Percentiles rank a stretch among this genome's conserved stretches.
Evolutionary conservation across 1,140 invertebrate species (phyloP).

Genomic region (Orchesella cincta): DNA sequence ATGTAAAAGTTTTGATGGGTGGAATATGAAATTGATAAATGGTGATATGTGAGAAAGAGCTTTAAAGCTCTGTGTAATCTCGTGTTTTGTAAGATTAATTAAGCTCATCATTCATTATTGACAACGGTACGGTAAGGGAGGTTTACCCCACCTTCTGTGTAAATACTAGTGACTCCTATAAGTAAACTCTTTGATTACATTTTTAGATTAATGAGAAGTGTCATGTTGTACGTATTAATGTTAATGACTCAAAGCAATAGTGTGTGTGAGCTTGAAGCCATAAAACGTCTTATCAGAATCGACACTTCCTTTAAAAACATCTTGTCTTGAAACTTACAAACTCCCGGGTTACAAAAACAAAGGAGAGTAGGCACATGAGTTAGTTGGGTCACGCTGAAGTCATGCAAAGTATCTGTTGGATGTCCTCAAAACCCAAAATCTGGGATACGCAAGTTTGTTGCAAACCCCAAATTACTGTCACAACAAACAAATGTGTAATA

Average conservation of each 20-base stretch:
- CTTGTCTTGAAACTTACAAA: too few relatives aligned
- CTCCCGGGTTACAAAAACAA: too few relatives aligned
- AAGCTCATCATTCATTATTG: background rate
- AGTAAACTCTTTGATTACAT: too few relatives aligned
- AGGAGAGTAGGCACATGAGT: too few relatives aligned
- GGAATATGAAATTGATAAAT: background rate
- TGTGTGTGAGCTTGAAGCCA: too few relatives aligned
- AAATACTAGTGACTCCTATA: too few relatives aligned
- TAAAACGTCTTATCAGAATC: too few relatives aligned
- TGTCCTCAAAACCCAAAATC: background rate
- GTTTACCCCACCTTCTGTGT: background rate
- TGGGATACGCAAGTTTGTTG: background rate
- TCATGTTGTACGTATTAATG: too few relatives aligned
- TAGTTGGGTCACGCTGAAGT: background rate
- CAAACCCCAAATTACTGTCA: background rate
- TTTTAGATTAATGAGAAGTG: too few relatives aligned
- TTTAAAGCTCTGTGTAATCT: background rate
- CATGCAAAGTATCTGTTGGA: background rate
- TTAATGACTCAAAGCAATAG: too few relatives aligned
- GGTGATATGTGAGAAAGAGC: background rate
- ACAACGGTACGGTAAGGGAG: background rate
- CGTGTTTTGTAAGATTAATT: background rate
- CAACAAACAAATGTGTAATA: constrained; percentile 6
- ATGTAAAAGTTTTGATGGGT: background rate
- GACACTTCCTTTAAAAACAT: too few relatives aligned